Evolutionary conservation across 37 sponge, comb jelly and placozoan species (phyloP), one percentile per base, ranked within the genome.

Genomic region (Aplysina aerophoba): DNA sequence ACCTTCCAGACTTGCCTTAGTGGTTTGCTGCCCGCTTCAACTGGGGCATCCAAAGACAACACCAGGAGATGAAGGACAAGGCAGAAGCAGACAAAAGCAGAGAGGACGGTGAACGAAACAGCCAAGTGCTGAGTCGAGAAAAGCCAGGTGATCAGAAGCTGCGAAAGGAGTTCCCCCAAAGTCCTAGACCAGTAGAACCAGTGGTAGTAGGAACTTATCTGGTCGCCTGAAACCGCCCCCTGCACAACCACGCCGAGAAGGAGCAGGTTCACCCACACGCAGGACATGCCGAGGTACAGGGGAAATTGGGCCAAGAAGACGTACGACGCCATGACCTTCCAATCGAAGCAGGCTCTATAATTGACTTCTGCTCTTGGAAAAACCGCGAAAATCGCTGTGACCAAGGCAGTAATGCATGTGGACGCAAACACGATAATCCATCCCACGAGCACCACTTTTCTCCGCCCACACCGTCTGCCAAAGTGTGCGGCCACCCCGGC

Each of bases 281-380:
- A 75, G n/a, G 78, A 37, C 54, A 75, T 0, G 12, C 78, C 78
- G 20, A 75, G 15, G 78, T 75, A 75, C 53, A 75, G 78, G 17
- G 78, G 78, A 4, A 75, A 24, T 54, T 19, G 53, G 17, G 40
- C 17, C 1, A 30, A 1, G 53, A 40, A 21, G 24, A 62, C 64
- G 64, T 62, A 62, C 50, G 50, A 11, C 8, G 50, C 50, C 50
- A 44, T 44, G 50, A 44, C 8, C 3, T 44, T 3, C 50, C 50
- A 3, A 44, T 44, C 50, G 50, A 44, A 3, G n/a, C 8, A 8
- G 3, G 50, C 50, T 8, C 50, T 44, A 8, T 3, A 11, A 8
- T 8, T 44, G 50, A 44, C 50, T 11, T n/a, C 50, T 44, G 50
- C 50, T 44, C 50, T 44, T 8, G 50, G 8, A 8, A 3, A 44